These are phyloP conservation scores for Cryptoprocta ferox DNA, from an alignment of 2,797 vertebrate species.

Conservation along the genomic window DNA sequence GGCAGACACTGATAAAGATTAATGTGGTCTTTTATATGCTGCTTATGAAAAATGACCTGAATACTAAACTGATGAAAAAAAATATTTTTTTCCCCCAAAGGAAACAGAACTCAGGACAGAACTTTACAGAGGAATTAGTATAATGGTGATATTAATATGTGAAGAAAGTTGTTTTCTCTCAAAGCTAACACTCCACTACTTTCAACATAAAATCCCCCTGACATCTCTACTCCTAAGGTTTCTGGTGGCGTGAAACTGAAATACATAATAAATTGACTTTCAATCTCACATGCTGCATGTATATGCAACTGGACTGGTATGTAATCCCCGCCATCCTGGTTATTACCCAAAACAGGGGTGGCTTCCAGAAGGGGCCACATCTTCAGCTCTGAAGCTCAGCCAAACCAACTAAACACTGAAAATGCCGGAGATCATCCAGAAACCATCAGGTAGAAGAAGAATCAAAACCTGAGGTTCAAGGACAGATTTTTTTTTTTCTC, in stretches of 20 bases:
- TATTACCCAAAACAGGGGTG: neutral
- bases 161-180: neutral
- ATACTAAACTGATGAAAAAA: conserved; percentile 39
- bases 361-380: neutral
- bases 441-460: neutral
- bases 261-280: neutral
- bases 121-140: conserved; percentile 29
- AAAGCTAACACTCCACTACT: conserved; percentile 2
- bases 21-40: conserved; percentile 43
- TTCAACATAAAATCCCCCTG: conserved; percentile 14
- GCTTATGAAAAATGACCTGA: conserved; percentile 59
- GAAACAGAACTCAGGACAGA: conserved; percentile 27
- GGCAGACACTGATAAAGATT: conserved; percentile 35
- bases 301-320: neutral
- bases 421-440: neutral
- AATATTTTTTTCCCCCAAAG: conserved; percentile 51
- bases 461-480: neutral
- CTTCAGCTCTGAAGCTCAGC: neutral
- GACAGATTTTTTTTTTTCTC: neutral
- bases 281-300: neutral
- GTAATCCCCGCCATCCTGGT: neutral
- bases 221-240: neutral
- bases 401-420: neutral
- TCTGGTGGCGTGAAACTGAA: neutral
- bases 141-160: conserved; percentile 55